Conservation (phyloP, 2,888 invertebrate species). For the Gortyna flavago region DNA sequence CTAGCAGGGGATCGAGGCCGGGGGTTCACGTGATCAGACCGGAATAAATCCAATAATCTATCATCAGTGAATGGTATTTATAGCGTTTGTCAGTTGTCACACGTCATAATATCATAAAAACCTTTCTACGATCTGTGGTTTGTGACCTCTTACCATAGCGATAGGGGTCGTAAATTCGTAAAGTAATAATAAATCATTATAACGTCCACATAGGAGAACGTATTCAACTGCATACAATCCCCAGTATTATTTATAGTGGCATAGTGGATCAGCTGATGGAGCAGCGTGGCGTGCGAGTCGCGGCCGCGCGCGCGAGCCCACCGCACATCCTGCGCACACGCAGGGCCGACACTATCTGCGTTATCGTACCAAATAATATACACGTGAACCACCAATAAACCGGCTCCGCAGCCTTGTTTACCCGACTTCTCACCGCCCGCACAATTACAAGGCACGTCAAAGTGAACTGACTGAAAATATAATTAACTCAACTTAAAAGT, state of each 20-base stretch:
- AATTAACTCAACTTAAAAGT: slow-evolving; percentile 51
- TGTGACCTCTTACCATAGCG: background rate
- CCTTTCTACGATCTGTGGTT: background rate
- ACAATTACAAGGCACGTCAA: slow-evolving; percentile 68
- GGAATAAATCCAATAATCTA: slow-evolving; percentile 46
- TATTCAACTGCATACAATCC: slow-evolving; percentile 80
- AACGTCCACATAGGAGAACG: slow-evolving; percentile 23
- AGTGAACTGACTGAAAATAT: slow-evolving; percentile 66
- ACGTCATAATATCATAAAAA: background rate
- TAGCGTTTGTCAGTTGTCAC: slow-evolving; percentile 1
- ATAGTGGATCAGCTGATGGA: slow-evolving; percentile 87
- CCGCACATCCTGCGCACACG: slow-evolving; percentile 66
- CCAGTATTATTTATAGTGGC: slow-evolving; percentile 89
- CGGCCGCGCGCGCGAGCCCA: slow-evolving; percentile 59
- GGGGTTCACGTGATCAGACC: too few relatives aligned
- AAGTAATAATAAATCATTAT: slow-evolving; percentile 22
- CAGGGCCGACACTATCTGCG: slow-evolving; percentile 63
- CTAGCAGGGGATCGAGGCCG: too few relatives aligned
- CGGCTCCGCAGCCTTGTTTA: slow-evolving; percentile 79
- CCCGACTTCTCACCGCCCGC: slow-evolving; percentile 69
- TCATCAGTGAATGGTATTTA: slow-evolving; percentile 35
- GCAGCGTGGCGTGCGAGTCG: slow-evolving; percentile 62
- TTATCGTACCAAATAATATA: slow-evolving; percentile 74
- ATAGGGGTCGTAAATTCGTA: slow-evolving; percentile 41
- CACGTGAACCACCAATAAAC: slow-evolving; percentile 78